Evolutionary conservation across 2,888 invertebrate genomes (phyloP), one percentile per base, ranked within the genome.

Genomic region (Holacanthella duospinosa): DNA sequence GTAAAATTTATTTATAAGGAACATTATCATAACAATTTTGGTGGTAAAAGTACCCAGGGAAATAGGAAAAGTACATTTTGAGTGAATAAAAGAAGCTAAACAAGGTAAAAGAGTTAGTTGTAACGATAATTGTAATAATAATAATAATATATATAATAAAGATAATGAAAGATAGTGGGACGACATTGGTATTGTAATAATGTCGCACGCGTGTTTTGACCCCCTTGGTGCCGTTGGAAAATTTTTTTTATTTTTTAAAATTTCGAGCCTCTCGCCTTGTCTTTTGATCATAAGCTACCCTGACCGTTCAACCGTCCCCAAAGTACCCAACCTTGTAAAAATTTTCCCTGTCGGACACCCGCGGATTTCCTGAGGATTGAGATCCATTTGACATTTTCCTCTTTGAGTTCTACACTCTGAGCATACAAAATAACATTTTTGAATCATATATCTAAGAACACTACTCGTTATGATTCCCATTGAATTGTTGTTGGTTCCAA

Each of bases 121-220:
- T n/a, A n/a, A n/a, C n/a, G n/a, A n/a, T n/a, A n/a, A n/a, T n/a
- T n/a, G n/a, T n/a, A n/a, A 9, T 36, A 36, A 36, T 36, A 36
- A 36, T 36, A 36, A 36, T 9, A 36, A 16, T 36, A 36, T 36
- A 36, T n/a, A 36, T 36, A 16, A 6, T 29, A 24, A 59, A 59
- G 59, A 63, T 63, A 63, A 63, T 63, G 64, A 64, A 62, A 66
- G 64, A 66, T 66, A 66, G 62, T 43, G 64, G 62, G 64, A 64
- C 61, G 64, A 66, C 66, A 66, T 66, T 64, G 57, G 66, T 60
- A 66, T 69, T 67, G 66, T 68, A 69, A 65, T 68, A 64, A 62
- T 71, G 71, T 71, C 69, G 69, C 69, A 71, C 71, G 71, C 69
- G 71, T 69, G 68, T 67, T 69, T 64, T 64, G 62, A 65, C 68